Conservation (phyloP, 2,113 vertebrate species). For the Rhinolophus sinicus region DNA sequence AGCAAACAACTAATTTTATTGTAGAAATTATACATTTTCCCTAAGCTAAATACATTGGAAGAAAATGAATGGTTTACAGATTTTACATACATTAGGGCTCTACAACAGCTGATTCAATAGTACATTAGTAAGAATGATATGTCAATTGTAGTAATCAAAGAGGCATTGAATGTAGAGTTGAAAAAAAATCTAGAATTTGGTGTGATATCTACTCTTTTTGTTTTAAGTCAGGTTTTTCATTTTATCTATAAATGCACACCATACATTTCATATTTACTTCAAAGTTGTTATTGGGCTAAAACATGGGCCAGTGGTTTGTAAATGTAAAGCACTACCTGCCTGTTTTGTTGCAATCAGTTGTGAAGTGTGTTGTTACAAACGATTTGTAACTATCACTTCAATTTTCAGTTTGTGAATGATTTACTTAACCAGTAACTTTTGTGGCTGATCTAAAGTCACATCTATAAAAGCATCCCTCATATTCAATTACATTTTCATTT, state of each 20-base stretch:
- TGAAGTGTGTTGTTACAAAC: background rate
- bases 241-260: background rate
- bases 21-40: slow-evolving; percentile 34
- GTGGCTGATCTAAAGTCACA: background rate
- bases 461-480: background rate
- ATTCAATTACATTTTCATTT: slow-evolving; percentile 6
- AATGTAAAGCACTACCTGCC: background rate
- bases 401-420: slow-evolving; percentile 21
- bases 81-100: background rate
- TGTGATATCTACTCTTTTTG: background rate
- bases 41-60: background rate
- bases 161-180: slow-evolving; percentile 24
- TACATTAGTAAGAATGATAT: background rate
- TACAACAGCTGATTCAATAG: background rate
- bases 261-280: background rate
- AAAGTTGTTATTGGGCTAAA: background rate
- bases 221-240: background rate
- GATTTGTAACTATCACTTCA: slow-evolving; percentile 18
- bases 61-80: slow-evolving; percentile 17
- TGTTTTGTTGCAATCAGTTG: slow-evolving; percentile 25
- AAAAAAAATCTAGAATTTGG: slow-evolving; percentile 21
- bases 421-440: slow-evolving; percentile 30
- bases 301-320: background rate
- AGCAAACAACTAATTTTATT: slow-evolving; percentile 36
- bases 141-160: background rate